phyloP scores from a whole-genome alignment of 53 echinoderm and acorn worm genomes.

The Apostichopus leukothele region DNA sequence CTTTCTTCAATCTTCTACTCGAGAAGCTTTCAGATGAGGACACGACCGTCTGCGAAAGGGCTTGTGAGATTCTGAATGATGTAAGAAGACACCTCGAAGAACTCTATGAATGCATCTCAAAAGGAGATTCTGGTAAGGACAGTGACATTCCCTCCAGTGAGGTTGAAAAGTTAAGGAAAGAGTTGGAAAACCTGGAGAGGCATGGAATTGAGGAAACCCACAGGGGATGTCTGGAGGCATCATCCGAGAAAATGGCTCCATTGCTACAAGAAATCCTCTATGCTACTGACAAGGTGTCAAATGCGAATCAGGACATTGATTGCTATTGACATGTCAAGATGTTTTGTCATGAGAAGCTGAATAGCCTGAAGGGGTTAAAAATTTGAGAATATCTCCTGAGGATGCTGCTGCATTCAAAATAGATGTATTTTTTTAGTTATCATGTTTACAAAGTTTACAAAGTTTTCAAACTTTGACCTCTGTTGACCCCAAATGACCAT shows the following conservation, averaged over 20 bases:
- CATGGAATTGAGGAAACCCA: neutral
- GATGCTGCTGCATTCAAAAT: too few species aligned
- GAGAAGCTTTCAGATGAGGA: slow-evolving; percentile 60
- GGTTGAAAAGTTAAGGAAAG: neutral
- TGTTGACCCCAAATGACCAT: too few species aligned
- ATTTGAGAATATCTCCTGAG: too few species aligned
- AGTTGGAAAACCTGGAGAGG: neutral
- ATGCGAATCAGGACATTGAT: neutral
- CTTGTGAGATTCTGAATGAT: slow-evolving; percentile 61
- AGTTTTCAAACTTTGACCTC: too few species aligned
- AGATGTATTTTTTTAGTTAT: too few species aligned
- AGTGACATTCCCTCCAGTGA: neutral
- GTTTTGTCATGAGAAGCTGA: too few species aligned
- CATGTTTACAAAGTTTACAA: too few species aligned
- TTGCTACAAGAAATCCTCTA: slow-evolving; percentile 22
- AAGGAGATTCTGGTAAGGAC: neutral
- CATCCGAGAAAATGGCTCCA: slow-evolving; percentile 9
- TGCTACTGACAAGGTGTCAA: neutral
- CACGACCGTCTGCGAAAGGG: slow-evolving; percentile 49
- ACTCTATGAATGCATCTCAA: neutral
- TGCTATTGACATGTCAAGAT: slow-evolving; percentile 1
- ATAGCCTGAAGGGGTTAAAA: too few species aligned
- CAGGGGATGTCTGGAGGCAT: neutral
- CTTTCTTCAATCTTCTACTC: neutral
- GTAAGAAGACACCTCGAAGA: slow-evolving; percentile 38